Conservation (phyloP, 2,888 invertebrate species). For the Muschampia plurimacula region DNA sequence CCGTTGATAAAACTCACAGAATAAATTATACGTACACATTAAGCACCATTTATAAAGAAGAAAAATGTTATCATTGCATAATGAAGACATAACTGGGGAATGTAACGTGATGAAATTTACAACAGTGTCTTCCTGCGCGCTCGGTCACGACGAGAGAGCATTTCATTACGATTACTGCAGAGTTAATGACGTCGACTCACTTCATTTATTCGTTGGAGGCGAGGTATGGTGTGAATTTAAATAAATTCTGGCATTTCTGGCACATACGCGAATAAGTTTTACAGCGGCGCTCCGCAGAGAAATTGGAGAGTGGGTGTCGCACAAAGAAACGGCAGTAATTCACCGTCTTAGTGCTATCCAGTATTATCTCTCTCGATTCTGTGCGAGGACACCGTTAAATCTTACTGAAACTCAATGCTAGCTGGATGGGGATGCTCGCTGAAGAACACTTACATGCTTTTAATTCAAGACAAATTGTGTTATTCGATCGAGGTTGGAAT, state of each 20-base stretch:
- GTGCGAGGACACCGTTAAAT: constrained; percentile 69
- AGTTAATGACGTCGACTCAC: constrained; percentile 73
- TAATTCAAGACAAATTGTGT: constrained; percentile 19
- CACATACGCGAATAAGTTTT: constrained; percentile 61
- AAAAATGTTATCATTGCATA: constrained; percentile 50
- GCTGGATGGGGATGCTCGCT: constrained; percentile 49
- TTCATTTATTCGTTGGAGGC: constrained; percentile 53
- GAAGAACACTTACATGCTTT: constrained; percentile 61
- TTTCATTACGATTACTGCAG: constrained; percentile 75
- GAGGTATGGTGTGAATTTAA: constrained; percentile 70
- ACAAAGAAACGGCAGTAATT: constrained; percentile 71
- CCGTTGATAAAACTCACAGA: constrained; percentile 2
- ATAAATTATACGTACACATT: constrained; percentile 12
- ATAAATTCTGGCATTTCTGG: constrained; percentile 66
- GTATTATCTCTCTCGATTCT: constrained; percentile 71
- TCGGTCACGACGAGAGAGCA: constrained; percentile 61
- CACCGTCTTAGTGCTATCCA: constrained; percentile 70
- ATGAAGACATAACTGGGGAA: constrained; percentile 53
- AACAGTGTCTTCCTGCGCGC: constrained; percentile 62
- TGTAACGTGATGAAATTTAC: constrained; percentile 62
- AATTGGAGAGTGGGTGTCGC: constrained; percentile 55
- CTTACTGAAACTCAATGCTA: constrained; percentile 64
- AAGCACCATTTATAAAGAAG: not conserved
- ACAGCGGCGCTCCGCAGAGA: constrained; percentile 53
- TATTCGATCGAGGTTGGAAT: not conserved